phyloP scores from a whole-genome alignment of 2,888 invertebrate genomes.

The Epinotia bilunana region DNA sequence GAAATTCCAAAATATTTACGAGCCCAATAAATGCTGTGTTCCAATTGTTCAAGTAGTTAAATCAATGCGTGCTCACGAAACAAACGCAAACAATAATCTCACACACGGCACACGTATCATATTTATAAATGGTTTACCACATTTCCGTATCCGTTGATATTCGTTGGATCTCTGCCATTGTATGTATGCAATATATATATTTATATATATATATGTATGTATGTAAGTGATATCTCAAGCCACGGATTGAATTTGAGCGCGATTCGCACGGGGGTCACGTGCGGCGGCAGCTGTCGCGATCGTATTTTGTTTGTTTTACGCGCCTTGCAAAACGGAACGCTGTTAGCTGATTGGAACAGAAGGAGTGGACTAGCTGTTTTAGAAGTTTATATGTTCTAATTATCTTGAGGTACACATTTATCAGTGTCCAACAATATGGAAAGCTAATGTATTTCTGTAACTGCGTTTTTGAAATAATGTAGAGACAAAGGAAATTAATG shows the following conservation, averaged over 20 bases:
- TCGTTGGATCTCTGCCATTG: not conserved
- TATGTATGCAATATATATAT: too few relatives aligned
- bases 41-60: not conserved
- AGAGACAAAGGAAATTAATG: too few relatives aligned
- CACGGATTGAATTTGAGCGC: conserved; percentile 33
- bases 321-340: conserved; percentile 7
- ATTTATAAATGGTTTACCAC: not conserved
- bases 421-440: not conserved
- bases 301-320: conserved; percentile 43
- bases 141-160: conserved; percentile 1
- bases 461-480: too few relatives aligned
- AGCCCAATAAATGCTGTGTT: not conserved
- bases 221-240: conserved; percentile 6
- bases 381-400: not conserved
- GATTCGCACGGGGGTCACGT: conserved; percentile 41
- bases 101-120: not conserved
- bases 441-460: too few relatives aligned
- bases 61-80: not conserved
- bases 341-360: conserved; percentile 34
- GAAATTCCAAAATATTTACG: not conserved
- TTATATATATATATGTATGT: too few relatives aligned
- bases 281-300: conserved; percentile 35
- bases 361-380: conserved; percentile 19
- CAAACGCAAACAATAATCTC: conserved; percentile 2
- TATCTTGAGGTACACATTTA: not conserved